Evolutionary conservation across 2,113 vertebrate species (phyloP), one percentile per base, ranked within the genome.

Genomic region (Regulus satrapa): DNA sequence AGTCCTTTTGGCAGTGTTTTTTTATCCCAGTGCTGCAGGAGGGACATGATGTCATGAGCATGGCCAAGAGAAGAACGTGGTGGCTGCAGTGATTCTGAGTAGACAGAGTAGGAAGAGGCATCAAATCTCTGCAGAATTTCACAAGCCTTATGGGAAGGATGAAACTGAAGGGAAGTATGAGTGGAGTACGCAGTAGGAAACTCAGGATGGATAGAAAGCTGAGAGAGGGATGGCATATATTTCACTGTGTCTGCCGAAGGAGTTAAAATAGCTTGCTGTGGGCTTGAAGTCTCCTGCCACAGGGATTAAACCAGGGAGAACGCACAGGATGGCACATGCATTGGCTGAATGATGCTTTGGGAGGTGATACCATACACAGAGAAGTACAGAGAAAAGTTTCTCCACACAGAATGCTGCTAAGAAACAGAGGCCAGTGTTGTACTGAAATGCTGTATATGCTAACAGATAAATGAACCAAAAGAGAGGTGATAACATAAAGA

Each of bases 371-470:
- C 79, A 95, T 31, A 96, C 36, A 8, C 92, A 94, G 45, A 93
- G 96, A 51, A 97, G 75, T 56, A 96, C 76, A 4, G 88, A 95
- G 19, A 96, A 86, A 86, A 92, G 95, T 54, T 97, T 89, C 84
- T 97, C 93, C 75, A 74, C 9, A 1, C 88, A 96, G 20, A 97
- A 97, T 71, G 90, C 95, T 4, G 96, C 96, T 78, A 96, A 90
- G 62, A 98, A 96, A 20, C 95, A 96, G 88, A 98, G 85, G 54
- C 95, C 88, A 3, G 71, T 91, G 72, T 96, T 95, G 66, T 95
- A 90, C 32, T 97, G 95, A 66, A 94, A 97, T n/a, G 93, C 17
- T 86, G 14, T 92, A 76, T 0, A 86, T 97, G 45, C 83, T 86
- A 1, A 79, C 81, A 12, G 97, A 34, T 66, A 81, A 62, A 92